Percentiles rank a stretch among this genome's conserved stretches.
phyloP scores from a whole-genome alignment of 2,113 vertebrate species.

The Chloroceryle aenea region DNA sequence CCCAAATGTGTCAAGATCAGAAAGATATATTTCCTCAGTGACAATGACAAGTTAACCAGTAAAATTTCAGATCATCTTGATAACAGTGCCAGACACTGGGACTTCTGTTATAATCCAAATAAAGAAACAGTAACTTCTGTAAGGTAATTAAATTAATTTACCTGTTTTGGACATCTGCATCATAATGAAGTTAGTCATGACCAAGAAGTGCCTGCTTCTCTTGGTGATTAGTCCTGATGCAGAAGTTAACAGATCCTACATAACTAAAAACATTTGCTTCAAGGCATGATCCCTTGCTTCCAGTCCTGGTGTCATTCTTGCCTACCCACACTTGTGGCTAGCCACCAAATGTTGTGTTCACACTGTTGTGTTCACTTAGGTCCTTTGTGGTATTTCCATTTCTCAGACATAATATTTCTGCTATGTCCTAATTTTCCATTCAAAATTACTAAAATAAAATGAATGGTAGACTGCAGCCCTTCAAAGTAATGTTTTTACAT shows the following conservation, averaged over 20 bases:
- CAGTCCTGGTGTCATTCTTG: not conserved
- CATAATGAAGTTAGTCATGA: not conserved
- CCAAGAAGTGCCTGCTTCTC: not conserved
- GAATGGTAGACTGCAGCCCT: not conserved
- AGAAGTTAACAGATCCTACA: not conserved
- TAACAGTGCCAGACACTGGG: not conserved
- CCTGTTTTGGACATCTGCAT: not conserved
- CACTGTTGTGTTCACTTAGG: not conserved
- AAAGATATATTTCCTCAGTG: not conserved
- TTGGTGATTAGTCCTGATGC: not conserved
- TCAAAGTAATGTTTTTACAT: not conserved
- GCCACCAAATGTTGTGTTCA: not conserved
- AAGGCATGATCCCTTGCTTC: not conserved
- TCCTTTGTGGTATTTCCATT: not conserved
- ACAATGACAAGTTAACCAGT: not conserved
- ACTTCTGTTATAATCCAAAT: not conserved
- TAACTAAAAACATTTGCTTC: not conserved
- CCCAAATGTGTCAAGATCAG: not conserved
- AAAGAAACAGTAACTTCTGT: not conserved
- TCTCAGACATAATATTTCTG: not conserved
- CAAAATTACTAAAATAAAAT: not conserved
- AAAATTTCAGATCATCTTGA: not conserved
- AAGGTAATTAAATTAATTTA: not conserved
- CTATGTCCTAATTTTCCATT: not conserved
- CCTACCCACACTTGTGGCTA: too few species aligned